These are phyloP conservation scores for Xestobium rufovillosum DNA, from an alignment of 2,888 invertebrate genomes.

Conservation along the genomic window DNA sequence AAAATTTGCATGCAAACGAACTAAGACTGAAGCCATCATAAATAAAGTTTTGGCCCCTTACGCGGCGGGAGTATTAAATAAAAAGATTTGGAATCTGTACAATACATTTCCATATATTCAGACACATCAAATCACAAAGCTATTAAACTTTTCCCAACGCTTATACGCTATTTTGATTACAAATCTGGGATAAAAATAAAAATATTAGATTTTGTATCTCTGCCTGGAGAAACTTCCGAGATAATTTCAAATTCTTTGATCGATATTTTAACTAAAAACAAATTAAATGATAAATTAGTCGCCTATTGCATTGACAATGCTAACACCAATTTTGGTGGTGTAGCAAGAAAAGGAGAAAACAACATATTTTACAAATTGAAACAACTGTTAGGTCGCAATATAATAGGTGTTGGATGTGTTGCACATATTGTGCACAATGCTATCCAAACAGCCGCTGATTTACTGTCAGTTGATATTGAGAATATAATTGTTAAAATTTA, in stretches of 20 bases:
- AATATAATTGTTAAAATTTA: too few relatives aligned
- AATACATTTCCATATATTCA: conserved; percentile 23
- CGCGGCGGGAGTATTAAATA: too few relatives aligned
- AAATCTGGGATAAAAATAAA: conserved; percentile 23
- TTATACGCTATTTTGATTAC: conserved; percentile 28
- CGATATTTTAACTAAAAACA: too few relatives aligned
- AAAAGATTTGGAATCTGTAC: conserved; percentile 19
- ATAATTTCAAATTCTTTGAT: conserved; percentile 6
- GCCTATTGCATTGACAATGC: too few relatives aligned
- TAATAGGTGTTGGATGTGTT: conserved; percentile 28
- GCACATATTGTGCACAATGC: conserved; percentile 34
- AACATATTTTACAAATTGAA: conserved; percentile 20
- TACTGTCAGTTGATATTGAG: conserved; percentile 31
- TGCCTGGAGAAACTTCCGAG: conserved; percentile 16
- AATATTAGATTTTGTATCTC: conserved; percentile 13
- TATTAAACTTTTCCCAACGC: conserved; percentile 25
- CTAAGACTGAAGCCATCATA: too few relatives aligned
- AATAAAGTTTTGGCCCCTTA: too few relatives aligned
- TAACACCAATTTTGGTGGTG: conserved; percentile 22
- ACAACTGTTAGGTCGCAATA: conserved; percentile 17
- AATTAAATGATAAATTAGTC: too few relatives aligned
- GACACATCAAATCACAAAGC: conserved; percentile 28
- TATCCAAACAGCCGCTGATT: conserved; percentile 30
- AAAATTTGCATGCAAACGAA: too few relatives aligned
- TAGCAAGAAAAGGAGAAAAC: too few relatives aligned